These are phyloP conservation scores for Lindbergichthys nudifrons DNA, from an alignment of 2,797 vertebrate species.

Conservation along the genomic window DNA sequence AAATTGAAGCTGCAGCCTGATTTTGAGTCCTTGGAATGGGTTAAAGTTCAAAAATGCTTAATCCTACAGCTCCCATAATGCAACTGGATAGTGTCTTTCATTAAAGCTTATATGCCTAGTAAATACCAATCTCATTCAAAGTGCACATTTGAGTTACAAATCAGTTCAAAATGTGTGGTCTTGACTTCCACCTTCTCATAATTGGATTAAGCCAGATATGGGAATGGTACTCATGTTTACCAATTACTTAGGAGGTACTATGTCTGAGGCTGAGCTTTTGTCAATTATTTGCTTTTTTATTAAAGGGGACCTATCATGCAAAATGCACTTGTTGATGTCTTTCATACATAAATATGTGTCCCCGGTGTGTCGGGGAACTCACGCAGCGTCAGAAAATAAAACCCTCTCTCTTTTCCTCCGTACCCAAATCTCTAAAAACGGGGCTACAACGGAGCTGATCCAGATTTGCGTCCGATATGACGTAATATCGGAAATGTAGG, in stretches of 20 bases:
- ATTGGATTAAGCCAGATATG: background rate
- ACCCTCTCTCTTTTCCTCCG: no score
- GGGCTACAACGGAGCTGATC: no score
- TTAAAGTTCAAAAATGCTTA: background rate
- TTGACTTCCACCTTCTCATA: background rate
- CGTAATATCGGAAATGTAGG: no score
- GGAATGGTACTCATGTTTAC: background rate
- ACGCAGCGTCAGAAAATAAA: no score
- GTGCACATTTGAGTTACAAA: background rate
- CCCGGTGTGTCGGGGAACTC: no score
- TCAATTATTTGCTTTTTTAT: background rate
- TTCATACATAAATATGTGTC: rapidly evolving
- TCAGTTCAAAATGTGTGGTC: no score
- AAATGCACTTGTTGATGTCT: no score
- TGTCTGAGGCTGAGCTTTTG: background rate
- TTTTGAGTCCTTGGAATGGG: background rate
- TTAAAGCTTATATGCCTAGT: background rate
- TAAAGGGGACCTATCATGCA: background rate
- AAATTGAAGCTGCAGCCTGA: background rate
- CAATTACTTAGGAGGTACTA: background rate
- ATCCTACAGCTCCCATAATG: constrained; percentile 9
- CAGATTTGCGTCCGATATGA: no score
- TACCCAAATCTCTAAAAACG: no score
- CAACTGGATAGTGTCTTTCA: background rate
- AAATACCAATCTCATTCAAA: background rate